These are phyloP conservation scores for Labeo rohita DNA, from an alignment of 2,113 vertebrate genomes.

Conservation along the genomic window DNA sequence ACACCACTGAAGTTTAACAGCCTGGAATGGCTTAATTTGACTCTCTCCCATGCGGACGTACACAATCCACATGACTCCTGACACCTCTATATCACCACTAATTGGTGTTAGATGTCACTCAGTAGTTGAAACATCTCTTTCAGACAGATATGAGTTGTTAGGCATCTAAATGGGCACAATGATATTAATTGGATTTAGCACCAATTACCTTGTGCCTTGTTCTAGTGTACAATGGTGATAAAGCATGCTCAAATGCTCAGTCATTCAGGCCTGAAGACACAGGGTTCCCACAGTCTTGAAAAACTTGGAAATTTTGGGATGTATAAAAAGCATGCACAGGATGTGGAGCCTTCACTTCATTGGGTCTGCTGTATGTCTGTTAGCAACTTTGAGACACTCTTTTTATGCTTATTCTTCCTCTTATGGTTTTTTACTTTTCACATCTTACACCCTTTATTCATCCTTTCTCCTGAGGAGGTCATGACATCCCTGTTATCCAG, in stretches of 20 bases:
- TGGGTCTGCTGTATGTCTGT: not conserved
- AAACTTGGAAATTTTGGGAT: not conserved
- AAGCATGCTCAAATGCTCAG: not conserved
- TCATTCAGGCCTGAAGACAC: not conserved
- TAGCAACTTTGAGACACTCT: not conserved
- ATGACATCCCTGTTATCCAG: not conserved
- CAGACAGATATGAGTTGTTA: not conserved
- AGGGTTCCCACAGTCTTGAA: not conserved
- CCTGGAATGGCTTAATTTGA: constrained; percentile 34
- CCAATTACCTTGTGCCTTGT: not conserved
- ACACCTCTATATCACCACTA: constrained; percentile 46
- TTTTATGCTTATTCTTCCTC: not conserved
- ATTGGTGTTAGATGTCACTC: constrained; percentile 54
- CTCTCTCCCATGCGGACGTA: constrained; percentile 9
- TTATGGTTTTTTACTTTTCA: not conserved
- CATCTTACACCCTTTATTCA: not conserved
- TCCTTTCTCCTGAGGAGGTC: not conserved
- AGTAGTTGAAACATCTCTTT: constrained; percentile 27
- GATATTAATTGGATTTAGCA: not conserved
- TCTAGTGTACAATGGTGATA: not conserved
- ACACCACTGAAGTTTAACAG: constrained; percentile 62
- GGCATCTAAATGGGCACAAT: not conserved
- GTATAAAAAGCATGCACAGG: not conserved
- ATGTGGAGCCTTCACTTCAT: not conserved
- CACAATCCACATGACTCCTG: constrained; percentile 12